Evolutionary conservation across 2,888 invertebrate genomes (phyloP).

Genomic region (Ormyrus thymus): DNA sequence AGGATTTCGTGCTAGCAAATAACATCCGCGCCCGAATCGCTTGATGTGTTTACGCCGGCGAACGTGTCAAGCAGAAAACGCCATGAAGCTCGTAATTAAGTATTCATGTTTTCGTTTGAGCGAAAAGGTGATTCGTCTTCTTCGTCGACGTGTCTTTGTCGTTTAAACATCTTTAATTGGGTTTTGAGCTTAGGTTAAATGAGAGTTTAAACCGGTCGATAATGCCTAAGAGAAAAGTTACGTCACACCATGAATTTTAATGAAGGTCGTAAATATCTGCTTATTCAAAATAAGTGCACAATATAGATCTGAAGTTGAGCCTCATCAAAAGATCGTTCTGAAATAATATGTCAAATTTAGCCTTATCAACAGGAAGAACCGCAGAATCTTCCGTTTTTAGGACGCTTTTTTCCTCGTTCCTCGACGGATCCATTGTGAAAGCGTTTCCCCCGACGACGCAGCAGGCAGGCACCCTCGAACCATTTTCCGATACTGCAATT

Average conservation of each 20-base stretch:
- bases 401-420: background rate
- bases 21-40: background rate
- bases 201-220: no score
- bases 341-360: constrained; percentile 27
- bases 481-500: constrained; percentile 48
- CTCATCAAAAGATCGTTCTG: constrained; percentile 17
- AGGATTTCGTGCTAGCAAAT: background rate
- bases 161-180: no score
- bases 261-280: no score
- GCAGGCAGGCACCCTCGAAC: constrained; percentile 9
- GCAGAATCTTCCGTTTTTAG: background rate
- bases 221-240: no score
- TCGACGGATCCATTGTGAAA: constrained; percentile 5
- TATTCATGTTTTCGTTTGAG: background rate
- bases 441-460: background rate
- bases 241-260: no score
- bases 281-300: no score
- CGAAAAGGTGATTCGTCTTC: no score
- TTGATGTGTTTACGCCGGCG: constrained; percentile 13
- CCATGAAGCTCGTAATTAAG: constrained; percentile 1
- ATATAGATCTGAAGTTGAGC: background rate
- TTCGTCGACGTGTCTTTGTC: no score
- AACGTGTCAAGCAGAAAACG: background rate
- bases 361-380: constrained; percentile 17
- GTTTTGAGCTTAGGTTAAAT: no score